A percentile compares a stretch with the other conserved stretches of the same genome.
Conservation (phyloP, 2,888 invertebrate species). For the Dichetophora obliterata region DNA sequence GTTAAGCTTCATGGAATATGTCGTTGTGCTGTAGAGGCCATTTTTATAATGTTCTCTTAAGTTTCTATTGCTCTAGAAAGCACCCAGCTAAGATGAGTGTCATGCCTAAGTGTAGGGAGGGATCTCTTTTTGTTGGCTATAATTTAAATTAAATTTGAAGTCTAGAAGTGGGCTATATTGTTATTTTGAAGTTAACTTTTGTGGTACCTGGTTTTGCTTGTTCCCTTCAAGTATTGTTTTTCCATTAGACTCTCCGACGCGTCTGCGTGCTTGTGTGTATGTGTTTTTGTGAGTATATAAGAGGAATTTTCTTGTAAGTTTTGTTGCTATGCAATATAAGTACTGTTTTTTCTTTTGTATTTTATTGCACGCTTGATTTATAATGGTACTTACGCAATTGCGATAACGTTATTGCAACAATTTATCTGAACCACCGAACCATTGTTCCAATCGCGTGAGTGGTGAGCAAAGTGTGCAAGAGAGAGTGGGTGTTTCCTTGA, state of each 20-base stretch:
- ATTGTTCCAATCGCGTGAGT: background rate
- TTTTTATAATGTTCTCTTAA: background rate
- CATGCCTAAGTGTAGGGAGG: background rate
- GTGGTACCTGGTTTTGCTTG: constrained; percentile 49
- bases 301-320: constrained; percentile 27
- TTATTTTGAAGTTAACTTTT: background rate
- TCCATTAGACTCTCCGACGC: constrained; percentile 56
- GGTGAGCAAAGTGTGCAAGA: background rate
- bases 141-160: constrained; percentile 63
- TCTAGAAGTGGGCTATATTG: constrained; percentile 30
- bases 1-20: background rate
- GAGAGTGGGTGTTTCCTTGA: no score
- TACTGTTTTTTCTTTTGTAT: constrained; percentile 46
- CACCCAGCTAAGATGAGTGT: background rate
- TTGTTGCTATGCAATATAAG: constrained; percentile 27
- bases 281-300: background rate
- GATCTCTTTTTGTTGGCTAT: constrained; percentile 47
- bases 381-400: constrained; percentile 58
- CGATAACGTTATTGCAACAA: constrained; percentile 48
- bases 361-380: constrained; percentile 60
- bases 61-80: background rate
- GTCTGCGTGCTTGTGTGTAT: constrained; percentile 17
- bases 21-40: background rate
- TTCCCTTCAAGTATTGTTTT: constrained; percentile 56
- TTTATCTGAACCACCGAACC: constrained; percentile 24